These are phyloP conservation scores for Mactra quadrangularis DNA, from an alignment of 1,140 invertebrate species.

Conservation along the genomic window DNA sequence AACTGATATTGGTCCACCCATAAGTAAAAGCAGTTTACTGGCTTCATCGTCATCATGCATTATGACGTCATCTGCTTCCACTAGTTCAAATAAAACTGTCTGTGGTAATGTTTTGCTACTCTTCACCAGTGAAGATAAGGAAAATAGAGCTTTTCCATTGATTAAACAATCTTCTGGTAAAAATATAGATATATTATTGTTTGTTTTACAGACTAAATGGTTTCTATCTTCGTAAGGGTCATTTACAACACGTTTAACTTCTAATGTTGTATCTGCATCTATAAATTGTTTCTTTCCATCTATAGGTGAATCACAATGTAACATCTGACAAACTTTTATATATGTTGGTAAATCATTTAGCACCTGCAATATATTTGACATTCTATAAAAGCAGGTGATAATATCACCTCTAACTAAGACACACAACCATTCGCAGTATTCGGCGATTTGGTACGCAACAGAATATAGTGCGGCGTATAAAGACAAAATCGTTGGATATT, in stretches of 20 bases:
- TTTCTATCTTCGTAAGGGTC: not conserved
- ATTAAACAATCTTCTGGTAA: slow-evolving; percentile 14
- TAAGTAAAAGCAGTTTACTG: not conserved
- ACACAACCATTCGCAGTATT: no score
- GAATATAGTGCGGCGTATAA: no score
- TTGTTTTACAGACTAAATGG: not conserved
- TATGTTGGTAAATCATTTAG: slow-evolving; percentile 14
- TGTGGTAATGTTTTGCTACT: not conserved
- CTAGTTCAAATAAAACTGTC: not conserved
- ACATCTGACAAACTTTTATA: not conserved
- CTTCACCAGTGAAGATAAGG: not conserved
- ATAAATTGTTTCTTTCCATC: not conserved
- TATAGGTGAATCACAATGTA: not conserved
- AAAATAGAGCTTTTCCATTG: slow-evolving; percentile 7
- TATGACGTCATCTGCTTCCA: slow-evolving; percentile 3
- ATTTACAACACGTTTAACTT: not conserved
- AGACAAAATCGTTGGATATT: no score
- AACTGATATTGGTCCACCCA: not conserved
- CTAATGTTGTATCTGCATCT: not conserved
- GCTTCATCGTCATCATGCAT: slow-evolving; percentile 16
- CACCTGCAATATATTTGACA: slow-evolving; percentile 8
- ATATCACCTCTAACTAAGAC: no score
- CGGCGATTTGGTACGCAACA: no score
- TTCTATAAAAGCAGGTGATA: no score
- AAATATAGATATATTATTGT: not conserved